These are phyloP conservation scores for Rhagonycha fulva DNA, from an alignment of 2,888 invertebrate species.

Conservation along the genomic window DNA sequence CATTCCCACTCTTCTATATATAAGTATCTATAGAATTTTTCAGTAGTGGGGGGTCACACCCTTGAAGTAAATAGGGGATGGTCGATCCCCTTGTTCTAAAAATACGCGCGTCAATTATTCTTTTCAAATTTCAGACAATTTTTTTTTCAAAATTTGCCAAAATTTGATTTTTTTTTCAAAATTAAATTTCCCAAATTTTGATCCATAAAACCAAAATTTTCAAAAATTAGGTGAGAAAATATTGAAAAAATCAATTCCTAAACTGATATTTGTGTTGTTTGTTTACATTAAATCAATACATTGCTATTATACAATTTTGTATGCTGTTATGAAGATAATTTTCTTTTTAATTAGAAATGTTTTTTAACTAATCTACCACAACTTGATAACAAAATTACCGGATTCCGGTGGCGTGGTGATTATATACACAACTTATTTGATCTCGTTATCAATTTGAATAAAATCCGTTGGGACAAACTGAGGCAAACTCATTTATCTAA, in stretches of 20 bases:
- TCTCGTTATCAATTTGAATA: neutral
- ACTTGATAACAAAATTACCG: neutral
- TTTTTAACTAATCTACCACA: neutral
- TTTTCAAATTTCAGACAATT: neutral
- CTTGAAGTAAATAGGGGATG: slow-evolving; percentile 2
- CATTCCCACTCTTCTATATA: slow-evolving; percentile 11
- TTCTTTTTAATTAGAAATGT: neutral
- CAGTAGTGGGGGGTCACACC: slow-evolving; percentile 4
- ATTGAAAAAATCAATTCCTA: neutral
- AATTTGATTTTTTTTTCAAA: neutral
- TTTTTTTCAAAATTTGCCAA: neutral
- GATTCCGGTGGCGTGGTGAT: neutral
- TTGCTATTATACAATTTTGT: neutral
- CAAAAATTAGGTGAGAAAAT: neutral
- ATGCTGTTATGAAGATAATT: neutral
- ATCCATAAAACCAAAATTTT: neutral
- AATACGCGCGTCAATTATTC: neutral
- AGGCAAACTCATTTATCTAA: neutral
- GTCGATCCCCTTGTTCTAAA: neutral
- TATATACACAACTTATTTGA: neutral
- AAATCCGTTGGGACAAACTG: neutral
- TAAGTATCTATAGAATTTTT: neutral
- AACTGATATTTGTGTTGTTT: neutral
- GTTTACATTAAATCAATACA: neutral
- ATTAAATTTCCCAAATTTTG: too few species aligned